Evolutionary conservation across 2,888 invertebrate genomes (phyloP), one percentile per base, ranked within the genome.

Genomic region (Acleris sparsana): DNA sequence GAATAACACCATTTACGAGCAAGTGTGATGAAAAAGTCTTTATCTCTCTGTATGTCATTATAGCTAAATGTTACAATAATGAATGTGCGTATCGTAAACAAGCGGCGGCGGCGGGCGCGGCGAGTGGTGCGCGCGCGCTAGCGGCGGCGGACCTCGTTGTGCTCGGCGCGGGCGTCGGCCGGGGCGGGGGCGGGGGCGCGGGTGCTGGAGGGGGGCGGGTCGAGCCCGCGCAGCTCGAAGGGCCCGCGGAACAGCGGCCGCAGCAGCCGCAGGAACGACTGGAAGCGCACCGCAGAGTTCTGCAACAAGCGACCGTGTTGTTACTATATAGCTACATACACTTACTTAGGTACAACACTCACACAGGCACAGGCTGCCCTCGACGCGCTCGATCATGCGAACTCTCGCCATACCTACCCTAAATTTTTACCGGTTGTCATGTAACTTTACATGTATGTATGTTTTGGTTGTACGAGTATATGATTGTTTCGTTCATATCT

Each of bases 261-360:
- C 90, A 97, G 95, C 51, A 96, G 93, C 63, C 96, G 94, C 72
- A 96, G 85, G 74, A 96, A 93, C 22, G 94, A 93, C 79, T 96
- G 95, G 77, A 96, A 95, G 65, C 97, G 94, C 71, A 95, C 94
- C 39, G 96, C 96, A 5, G 96, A 95, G 84, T 96, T 96, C 97
- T 97, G 93, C 20, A 94, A 94, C 71, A 70, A 11, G n/a, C 44
- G 3, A 9, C 11, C 11, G 33, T 2, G 33, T 29, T 25, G 1
- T 25, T 33, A 3, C 1, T 16, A 13, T n/a, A n/a, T n/a, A n/a
- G n/a, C n/a, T n/a, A n/a, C n/a, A n/a, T n/a, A n/a, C n/a, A n/a
- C n/a, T n/a, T n/a, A n/a, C n/a, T n/a, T n/a, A n/a, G n/a, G n/a
- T n/a, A 43, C 43, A 16, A 13, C 2, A 20, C 1, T 9, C 3